These are phyloP conservation scores for Diabrotica virgifera DNA, from an alignment of 1,140 invertebrate species.

Conservation along the genomic window DNA sequence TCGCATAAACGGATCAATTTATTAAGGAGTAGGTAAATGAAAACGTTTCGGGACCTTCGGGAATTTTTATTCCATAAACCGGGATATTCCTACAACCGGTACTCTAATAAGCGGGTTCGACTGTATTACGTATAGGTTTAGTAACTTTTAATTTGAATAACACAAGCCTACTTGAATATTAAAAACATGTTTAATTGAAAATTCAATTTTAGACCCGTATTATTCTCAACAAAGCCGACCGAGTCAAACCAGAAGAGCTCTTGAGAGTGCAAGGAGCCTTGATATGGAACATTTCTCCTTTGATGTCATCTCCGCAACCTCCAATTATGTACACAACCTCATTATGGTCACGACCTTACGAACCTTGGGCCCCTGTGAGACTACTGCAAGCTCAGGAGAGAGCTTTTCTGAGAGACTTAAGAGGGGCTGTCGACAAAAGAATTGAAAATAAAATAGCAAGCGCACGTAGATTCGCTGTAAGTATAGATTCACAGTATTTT, in stretches of 20 bases:
- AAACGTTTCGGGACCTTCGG: too few species aligned
- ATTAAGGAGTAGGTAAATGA: too few species aligned
- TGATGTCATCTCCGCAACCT: conserved; percentile 91
- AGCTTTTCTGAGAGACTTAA: conserved; percentile 80
- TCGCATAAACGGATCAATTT: too few species aligned
- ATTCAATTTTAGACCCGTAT: conserved; percentile 72
- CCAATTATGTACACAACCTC: conserved; percentile 92
- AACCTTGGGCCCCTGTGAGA: conserved; percentile 71
- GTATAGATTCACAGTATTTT: conserved; percentile 29
- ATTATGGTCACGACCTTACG: conserved; percentile 83
- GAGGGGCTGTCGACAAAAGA: conserved; percentile 77
- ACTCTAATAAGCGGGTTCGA: too few species aligned
- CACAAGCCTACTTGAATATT: neutral
- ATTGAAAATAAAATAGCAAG: conserved; percentile 93
- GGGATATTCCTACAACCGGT: too few species aligned
- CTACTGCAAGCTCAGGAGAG: conserved; percentile 83
- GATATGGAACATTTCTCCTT: conserved; percentile 93
- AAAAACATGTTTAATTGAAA: neutral
- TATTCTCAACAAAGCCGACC: conserved; percentile 92
- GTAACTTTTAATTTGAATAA: too few species aligned
- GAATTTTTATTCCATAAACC: too few species aligned
- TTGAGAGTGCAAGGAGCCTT: conserved; percentile 90
- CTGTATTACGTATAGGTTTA: too few species aligned
- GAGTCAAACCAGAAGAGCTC: conserved; percentile 87
- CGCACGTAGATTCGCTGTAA: conserved; percentile 88